Base-by-base conservation (phyloP, 1,140 invertebrate species). In the Drosophila novamexicana region DNA sequence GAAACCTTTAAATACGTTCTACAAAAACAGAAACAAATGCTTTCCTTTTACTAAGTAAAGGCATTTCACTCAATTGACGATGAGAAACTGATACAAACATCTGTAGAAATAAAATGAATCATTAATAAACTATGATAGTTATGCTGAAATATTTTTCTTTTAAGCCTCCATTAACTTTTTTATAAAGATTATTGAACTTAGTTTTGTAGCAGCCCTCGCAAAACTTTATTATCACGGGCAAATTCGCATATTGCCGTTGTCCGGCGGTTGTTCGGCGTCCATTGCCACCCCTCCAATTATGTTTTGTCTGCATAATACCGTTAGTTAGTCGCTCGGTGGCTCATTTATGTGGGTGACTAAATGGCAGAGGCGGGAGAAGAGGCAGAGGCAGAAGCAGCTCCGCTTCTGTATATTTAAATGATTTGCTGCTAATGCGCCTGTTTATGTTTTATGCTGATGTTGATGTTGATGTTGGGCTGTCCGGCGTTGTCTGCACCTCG, bases 401-500 rank as follows among this genome's bases (percentile, higher is more conserved):
- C 18, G 58, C 16, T 36, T 67, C 62, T 85, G 79, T 75, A 78
- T 83, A 84, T 84, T 89, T 89, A 90, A 86, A 86, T 86, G 82
- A 84, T 84, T 84, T 84, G 80, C 84, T 81, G 84, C 80, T 88
- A 88, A 88, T 88, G 84, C 84, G 77, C 73, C 77, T 88, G 83
- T 89, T 88, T 88, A 88, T 88, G 84, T 83, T 88, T 89, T 79
- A 89, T 88, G 83, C 83, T 83, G 77, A 77, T 89, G 76, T 83
- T 81, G 77, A 86, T 85, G 81, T 81, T 81, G 78, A 78, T 86
- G 76, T 83, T 79, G 71, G 32, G 34, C 66, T 73, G 70, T 61
- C 52, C 44, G 75, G 45, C 54, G 36, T 64, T 57, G 71, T 22
- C 52, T 61, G 65, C 44, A 37, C 56, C 18, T 34, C 56, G 39